A percentile compares a stretch with the other conserved stretches of the same genome.
phyloP scores from a whole-genome alignment of 1,140 invertebrate genomes.

The Pararge aegeria region DNA sequence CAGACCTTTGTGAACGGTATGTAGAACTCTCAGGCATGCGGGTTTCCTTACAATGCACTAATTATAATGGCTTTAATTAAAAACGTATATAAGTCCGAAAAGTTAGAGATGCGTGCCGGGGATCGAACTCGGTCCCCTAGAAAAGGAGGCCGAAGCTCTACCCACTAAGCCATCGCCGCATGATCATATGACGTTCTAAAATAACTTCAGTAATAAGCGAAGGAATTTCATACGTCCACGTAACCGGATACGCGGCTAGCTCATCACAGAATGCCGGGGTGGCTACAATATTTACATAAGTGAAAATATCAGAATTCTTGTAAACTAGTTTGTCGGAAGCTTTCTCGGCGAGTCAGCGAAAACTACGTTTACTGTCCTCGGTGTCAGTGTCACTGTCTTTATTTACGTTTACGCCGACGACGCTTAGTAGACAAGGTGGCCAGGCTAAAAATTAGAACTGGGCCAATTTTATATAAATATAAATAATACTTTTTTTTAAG shows the following conservation, averaged over 20 bases:
- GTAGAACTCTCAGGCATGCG: no score
- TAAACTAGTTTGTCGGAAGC: constrained; percentile 53
- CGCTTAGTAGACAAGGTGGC: background rate
- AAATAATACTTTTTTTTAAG: no score
- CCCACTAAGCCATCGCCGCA: no score
- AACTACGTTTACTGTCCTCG: constrained; percentile 39
- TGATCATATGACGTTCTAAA: background rate
- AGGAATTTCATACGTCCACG: constrained; percentile 1
- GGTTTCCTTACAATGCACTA: no score
- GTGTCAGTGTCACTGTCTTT: background rate
- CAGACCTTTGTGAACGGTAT: no score
- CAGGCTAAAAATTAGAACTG: no score
- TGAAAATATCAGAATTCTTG: constrained; percentile 61
- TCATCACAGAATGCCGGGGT: constrained; percentile 39
- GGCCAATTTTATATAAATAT: no score
- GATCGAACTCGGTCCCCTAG: no score
- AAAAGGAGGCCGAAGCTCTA: no score
- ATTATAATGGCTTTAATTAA: no score
- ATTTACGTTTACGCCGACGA: background rate
- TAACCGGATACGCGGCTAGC: constrained; percentile 34
- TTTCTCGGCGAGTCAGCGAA: constrained; percentile 52
- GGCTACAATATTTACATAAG: constrained; percentile 62
- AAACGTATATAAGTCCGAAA: no score
- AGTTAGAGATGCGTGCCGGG: no score
- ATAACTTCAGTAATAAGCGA: background rate